phyloP scores from a whole-genome alignment of 2,797 vertebrate genomes.

The Mionectes olivaceus region DNA sequence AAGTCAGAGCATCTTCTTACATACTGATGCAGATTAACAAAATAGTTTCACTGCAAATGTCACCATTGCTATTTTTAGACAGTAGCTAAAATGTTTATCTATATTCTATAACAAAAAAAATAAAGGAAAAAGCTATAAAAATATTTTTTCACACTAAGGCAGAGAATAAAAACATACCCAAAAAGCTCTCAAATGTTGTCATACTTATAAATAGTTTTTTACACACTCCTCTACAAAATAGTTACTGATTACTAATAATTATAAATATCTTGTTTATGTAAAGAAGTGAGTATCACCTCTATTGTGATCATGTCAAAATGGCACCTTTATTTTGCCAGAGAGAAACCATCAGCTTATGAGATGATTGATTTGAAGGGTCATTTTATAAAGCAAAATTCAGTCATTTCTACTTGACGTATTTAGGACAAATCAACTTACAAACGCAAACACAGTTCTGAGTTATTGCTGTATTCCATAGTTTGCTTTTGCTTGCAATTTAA shows the following conservation, averaged over 20 bases:
- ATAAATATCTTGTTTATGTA: not conserved
- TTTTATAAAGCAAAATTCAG: slow-evolving; percentile 22
- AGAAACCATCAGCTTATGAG: not conserved
- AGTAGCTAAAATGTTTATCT: not conserved
- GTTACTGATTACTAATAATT: too few species aligned
- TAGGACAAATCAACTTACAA: slow-evolving; percentile 32
- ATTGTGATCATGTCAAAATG: not conserved
- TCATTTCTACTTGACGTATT: not conserved
- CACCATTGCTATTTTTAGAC: not conserved
- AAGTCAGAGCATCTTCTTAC: not conserved
- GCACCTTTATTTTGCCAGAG: not conserved
- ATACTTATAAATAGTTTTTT: not conserved
- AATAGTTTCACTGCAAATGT: not conserved
- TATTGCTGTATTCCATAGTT: not conserved
- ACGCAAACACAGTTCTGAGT: not conserved
- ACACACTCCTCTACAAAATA: not conserved
- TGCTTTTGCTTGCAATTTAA: not conserved
- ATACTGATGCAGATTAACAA: not conserved
- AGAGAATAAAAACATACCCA: not conserved
- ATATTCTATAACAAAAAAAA: not conserved
- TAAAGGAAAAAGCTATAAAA: not conserved
- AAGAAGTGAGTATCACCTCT: not conserved
- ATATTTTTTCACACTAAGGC: not conserved
- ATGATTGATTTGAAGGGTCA: not conserved
- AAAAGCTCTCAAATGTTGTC: not conserved